Percentiles rank a stretch among this genome's conserved stretches.
Evolutionary conservation across 2,113 vertebrate species (phyloP).

Genomic region (Echinops telfairi): DNA sequence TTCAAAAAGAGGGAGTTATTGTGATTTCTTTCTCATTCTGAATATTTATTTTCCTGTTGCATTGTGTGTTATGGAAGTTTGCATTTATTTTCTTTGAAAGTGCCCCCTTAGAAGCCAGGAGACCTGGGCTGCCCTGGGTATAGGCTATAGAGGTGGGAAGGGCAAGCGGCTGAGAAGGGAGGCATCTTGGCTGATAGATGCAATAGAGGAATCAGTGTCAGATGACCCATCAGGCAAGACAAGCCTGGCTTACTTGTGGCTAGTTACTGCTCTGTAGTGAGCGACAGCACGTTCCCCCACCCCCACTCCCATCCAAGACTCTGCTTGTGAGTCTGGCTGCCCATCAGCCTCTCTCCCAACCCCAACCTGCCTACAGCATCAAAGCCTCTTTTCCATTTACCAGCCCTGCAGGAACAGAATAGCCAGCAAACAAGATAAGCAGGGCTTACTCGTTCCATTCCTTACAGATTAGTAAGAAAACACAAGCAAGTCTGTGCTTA

Average conservation of each 20-base stretch:
- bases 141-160: not conserved
- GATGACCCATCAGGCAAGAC: not conserved
- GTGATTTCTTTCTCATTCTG: slow-evolving; percentile 19
- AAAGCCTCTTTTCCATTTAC: not conserved
- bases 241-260: not conserved
- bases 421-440: not conserved
- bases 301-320: not conserved
- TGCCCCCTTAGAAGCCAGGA: not conserved
- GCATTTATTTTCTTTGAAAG: slow-evolving; percentile 31
- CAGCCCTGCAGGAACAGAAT: not conserved
- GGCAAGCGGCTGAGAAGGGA: not conserved
- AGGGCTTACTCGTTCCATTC: too few species aligned
- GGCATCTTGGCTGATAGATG: rapidly evolving
- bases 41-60: not conserved
- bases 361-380: not conserved
- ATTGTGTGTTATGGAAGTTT: slow-evolving; percentile 15
- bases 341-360: not conserved
- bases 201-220: not conserved
- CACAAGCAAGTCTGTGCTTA: too few species aligned
- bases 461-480: too few species aligned
- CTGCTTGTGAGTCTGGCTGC: not conserved
- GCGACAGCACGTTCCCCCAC: too few species aligned
- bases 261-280: not conserved
- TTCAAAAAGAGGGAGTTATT: not conserved
- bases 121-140: not conserved